Evolutionary conservation across 2,888 invertebrate genomes (phyloP).

Genomic region (Patella ulyssiponensis): DNA sequence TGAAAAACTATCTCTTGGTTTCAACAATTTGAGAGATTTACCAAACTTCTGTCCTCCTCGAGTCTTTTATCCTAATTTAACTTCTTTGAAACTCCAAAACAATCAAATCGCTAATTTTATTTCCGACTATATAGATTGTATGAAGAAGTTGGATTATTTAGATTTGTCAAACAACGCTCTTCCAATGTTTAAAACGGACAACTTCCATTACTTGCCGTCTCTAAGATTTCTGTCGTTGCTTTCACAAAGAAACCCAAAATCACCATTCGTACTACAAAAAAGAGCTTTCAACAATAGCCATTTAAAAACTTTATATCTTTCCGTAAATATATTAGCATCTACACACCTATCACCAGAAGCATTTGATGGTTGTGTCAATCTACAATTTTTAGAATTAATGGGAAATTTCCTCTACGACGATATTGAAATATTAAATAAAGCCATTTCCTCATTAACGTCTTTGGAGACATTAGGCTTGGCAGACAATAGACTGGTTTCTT

Average conservation of each 20-base stretch:
- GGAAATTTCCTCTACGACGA: neutral
- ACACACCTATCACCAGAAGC: neutral
- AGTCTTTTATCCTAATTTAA: neutral
- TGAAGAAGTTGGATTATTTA: neutral
- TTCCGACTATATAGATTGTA: neutral
- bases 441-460: neutral
- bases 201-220: too few species aligned
- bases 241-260: neutral
- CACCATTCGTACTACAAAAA: neutral
- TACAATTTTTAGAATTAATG: neutral
- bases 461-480: neutral
- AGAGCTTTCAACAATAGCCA: neutral
- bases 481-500: neutral
- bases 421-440: neutral
- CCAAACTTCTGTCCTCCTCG: neutral
- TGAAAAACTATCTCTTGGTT: neutral
- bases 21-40: neutral
- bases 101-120: neutral
- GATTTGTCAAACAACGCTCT: neutral
- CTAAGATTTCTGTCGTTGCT: too few species aligned
- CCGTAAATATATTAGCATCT: neutral
- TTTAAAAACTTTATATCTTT: neutral
- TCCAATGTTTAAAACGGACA: too few species aligned
- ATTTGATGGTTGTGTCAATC: neutral
- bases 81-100: neutral